phyloP scores from a whole-genome alignment of 2,888 invertebrate species.

The Hypena proboscidalis region DNA sequence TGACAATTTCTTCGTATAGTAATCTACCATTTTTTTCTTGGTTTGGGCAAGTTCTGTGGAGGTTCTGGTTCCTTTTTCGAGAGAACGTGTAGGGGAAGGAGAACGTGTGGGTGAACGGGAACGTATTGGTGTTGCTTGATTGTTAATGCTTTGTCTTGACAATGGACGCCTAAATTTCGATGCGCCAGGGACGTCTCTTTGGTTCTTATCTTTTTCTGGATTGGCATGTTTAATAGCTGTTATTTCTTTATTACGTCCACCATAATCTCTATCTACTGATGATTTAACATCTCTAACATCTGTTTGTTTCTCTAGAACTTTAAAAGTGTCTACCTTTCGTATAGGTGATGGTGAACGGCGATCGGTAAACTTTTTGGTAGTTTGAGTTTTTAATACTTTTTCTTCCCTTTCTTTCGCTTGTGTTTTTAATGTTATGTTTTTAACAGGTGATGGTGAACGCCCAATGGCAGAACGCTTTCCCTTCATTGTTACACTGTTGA shows the following conservation, averaged over 20 bases:
- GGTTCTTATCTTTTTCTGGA: slow-evolving; percentile 30
- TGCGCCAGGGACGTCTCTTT: slow-evolving; percentile 1
- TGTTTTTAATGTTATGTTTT: too few species aligned
- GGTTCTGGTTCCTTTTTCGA: slow-evolving; percentile 43
- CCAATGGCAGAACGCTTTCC: not conserved
- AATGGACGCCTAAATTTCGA: slow-evolving; percentile 5
- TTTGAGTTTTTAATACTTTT: too few species aligned
- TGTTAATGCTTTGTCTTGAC: slow-evolving; percentile 11
- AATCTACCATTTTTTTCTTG: slow-evolving; percentile 62
- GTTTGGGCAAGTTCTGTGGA: slow-evolving; percentile 52
- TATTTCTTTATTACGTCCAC: slow-evolving; percentile 23
- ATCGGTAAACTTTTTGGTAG: slow-evolving; percentile 5
- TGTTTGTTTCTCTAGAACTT: slow-evolving; percentile 17
- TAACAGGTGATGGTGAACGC: slow-evolving; percentile 17
- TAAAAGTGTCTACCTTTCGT: slow-evolving; percentile 20
- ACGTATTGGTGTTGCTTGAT: not conserved
- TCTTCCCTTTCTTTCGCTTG: too few species aligned
- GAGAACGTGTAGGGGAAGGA: not conserved
- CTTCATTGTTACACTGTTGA: not conserved
- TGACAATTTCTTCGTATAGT: slow-evolving; percentile 53
- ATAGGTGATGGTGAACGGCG: slow-evolving; percentile 27
- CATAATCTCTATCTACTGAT: slow-evolving; percentile 17
- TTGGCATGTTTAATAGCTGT: slow-evolving; percentile 26
- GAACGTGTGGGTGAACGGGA: not conserved
- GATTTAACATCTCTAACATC: slow-evolving; percentile 11